A percentile compares a stretch with the other conserved stretches of the same genome.
Conservation (phyloP, 2,797 vertebrate species). For the Linurgus olivaceus region DNA sequence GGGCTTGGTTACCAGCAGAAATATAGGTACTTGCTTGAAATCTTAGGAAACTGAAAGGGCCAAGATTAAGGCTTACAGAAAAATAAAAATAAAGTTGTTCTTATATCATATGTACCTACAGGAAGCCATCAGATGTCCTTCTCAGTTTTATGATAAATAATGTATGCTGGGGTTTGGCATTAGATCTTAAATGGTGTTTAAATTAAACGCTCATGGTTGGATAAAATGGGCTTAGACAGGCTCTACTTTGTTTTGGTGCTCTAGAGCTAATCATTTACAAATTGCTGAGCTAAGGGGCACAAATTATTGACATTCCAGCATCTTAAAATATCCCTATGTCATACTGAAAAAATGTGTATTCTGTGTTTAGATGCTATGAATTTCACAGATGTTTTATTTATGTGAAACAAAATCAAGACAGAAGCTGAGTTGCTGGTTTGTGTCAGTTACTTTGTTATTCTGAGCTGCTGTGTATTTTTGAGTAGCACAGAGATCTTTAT, state of each 20-base stretch:
- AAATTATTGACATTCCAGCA: slow-evolving; percentile 36
- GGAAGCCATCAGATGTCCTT: not conserved
- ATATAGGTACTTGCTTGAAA: not conserved
- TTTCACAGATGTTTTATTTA: slow-evolving; percentile 25
- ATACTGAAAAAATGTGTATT: slow-evolving; percentile 2
- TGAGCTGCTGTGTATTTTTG: not conserved
- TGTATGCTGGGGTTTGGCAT: not conserved
- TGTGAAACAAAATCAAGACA: not conserved
- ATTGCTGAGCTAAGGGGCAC: slow-evolving; percentile 28
- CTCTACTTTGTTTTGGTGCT: slow-evolving; percentile 40
- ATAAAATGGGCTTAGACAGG: slow-evolving; percentile 23
- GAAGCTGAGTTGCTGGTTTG: not conserved
- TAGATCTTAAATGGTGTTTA: not conserved
- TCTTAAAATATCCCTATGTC: slow-evolving; percentile 34
- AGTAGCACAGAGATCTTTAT: not conserved
- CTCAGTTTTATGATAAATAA: not conserved
- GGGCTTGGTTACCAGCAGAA: not conserved
- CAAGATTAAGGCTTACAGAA: not conserved
- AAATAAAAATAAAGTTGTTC: not conserved
- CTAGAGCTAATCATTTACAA: slow-evolving; percentile 60
- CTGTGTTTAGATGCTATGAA: not conserved
- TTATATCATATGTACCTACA: not conserved
- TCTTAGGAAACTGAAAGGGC: not conserved
- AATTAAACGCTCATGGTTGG: not conserved
- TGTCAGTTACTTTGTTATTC: not conserved